Percentiles rank a stretch among this genome's conserved stretches.
Conservation (phyloP, 2,888 invertebrate species). For the Epinotia demarniana region DNA sequence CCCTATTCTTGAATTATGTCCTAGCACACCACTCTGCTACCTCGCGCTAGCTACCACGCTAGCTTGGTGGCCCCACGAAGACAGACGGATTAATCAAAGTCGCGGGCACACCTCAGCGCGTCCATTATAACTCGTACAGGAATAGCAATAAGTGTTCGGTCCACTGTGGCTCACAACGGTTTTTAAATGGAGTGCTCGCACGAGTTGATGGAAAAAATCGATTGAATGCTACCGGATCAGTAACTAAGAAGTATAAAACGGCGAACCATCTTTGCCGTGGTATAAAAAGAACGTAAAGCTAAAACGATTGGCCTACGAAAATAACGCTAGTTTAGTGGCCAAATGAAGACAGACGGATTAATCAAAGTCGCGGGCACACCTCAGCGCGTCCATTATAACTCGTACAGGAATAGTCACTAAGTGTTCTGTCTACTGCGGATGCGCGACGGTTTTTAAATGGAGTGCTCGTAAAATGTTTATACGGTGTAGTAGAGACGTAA, state of each 20-base stretch:
- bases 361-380: conserved; percentile 45
- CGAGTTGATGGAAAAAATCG: too few species aligned
- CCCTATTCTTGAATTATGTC: too few species aligned
- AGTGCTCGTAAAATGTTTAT: not conserved
- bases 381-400: conserved; percentile 40
- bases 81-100: conserved; percentile 44
- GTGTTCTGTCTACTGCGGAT: conserved; percentile 10
- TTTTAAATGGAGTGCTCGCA: conserved; percentile 11
- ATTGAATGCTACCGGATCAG: too few species aligned
- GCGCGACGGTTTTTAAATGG: conserved; percentile 26
- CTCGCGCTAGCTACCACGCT: not conserved
- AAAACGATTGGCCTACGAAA: not conserved
- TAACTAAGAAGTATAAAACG: too few species aligned
- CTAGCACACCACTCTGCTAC: too few species aligned
- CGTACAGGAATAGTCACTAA: conserved; percentile 40
- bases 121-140: conserved; percentile 37
- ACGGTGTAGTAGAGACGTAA: not conserved
- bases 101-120: conserved; percentile 43
- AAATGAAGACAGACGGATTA: conserved; percentile 35
- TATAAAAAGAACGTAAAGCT: not conserved
- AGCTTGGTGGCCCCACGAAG: conserved; percentile 19
- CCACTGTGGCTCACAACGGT: not conserved
- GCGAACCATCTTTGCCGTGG: too few species aligned
- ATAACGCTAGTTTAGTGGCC: conserved; percentile 13
- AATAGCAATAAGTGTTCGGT: conserved; percentile 36